Base-by-base conservation (phyloP, 1,140 invertebrate genomes). In the Psix sp. region DNA sequence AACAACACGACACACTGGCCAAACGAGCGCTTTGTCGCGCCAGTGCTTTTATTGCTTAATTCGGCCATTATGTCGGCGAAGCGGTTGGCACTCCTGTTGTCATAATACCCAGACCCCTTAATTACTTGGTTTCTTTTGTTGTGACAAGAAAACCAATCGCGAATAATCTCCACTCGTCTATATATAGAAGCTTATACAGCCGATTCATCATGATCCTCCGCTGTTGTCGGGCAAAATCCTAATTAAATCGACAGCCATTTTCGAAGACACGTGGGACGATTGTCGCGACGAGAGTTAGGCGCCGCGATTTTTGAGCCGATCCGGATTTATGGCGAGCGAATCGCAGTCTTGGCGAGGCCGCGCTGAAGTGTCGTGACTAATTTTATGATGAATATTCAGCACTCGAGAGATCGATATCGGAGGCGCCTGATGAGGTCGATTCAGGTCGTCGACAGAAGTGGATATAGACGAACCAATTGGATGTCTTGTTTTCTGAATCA, bases 191-290 rank as follows among this genome's bases (percentile, higher is more conserved):
- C n/a, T n/a, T n/a, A n/a, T n/a, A n/a, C n/a, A 4, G 3, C 40
- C 59, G 52, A 73, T 76, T 48, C 56, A 76, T 76, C 74, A 76
- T 42, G 59, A 72, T 62, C 66, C 48, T 3, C 16, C 39, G 46
- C 63, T 43, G 38, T 31, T 33, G 29, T 15, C 38, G 40, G n/a
- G 57, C 59, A 56, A 67, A 67, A 63, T 63, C 72, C 62, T 68
- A 68, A 72, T 76, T 76, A 62, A 56, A 67, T 60, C 46, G 59
- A 16, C 52, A 38, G 46, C 38, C 39, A 24, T 48, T 62, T 52
- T 40, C 31, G 10, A n/a, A 33, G 36, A 66, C 43, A 49, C 17
- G 43, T 63, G 56, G 54, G 35, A 33, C 48, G 43, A 21, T 11
- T 5, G 43, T 21, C 40, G 17, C 20, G 16, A 39, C 39, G 29